A percentile compares a stretch with the other conserved stretches of the same genome.
phyloP scores from a whole-genome alignment of 2,888 invertebrate genomes.

The Cephalotes varians region DNA sequence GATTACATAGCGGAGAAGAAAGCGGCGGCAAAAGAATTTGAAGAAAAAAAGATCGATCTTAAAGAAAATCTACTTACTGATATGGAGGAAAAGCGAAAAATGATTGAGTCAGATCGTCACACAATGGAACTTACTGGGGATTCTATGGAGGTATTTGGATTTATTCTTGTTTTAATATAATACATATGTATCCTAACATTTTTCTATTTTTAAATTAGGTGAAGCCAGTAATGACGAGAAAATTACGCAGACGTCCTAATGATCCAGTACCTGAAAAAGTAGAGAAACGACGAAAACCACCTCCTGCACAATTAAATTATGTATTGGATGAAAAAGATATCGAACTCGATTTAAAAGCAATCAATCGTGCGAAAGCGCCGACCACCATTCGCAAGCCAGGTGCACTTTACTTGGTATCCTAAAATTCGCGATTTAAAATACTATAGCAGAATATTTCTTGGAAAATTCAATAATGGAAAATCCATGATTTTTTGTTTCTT shows the following conservation, averaged over 20 bases:
- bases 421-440: conserved; percentile 19
- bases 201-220: conserved; percentile 86
- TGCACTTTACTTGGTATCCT: conserved; percentile 68
- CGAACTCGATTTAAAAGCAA: conserved; percentile 93
- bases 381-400: conserved; percentile 87
- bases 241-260: conserved; percentile 96
- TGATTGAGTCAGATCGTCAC: conserved; percentile 95
- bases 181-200: neutral
- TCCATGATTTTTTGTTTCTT: neutral
- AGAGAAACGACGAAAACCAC: conserved; percentile 94
- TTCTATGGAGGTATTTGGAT: conserved; percentile 90
- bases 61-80: conserved; percentile 95
- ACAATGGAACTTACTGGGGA: conserved; percentile 96
- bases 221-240: conserved; percentile 98
- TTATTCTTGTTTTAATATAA: neutral
- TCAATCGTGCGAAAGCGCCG: conserved; percentile 88
- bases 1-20: conserved; percentile 96
- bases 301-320: conserved; percentile 94
- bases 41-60: conserved; percentile 97
- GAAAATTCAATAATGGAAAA: neutral
- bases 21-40: conserved; percentile 96
- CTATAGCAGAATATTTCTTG: neutral
- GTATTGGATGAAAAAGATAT: conserved; percentile 96
- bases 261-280: conserved; percentile 96
- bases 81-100: conserved; percentile 96